Evolutionary conservation across 2,113 vertebrate genomes (phyloP), one percentile per base, ranked within the genome.

Genomic region (Euleptes europaea): DNA sequence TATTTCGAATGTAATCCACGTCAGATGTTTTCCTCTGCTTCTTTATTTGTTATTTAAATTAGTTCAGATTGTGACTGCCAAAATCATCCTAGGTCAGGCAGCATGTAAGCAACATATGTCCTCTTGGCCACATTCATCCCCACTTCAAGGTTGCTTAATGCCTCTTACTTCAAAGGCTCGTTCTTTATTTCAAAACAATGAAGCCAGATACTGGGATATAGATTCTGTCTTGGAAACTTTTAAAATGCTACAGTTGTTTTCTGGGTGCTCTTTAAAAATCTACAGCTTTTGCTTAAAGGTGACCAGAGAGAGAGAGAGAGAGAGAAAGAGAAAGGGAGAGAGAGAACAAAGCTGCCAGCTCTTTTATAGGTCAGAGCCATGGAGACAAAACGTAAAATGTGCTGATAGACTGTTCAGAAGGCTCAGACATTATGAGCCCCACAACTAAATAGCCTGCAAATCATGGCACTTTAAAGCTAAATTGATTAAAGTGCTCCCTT

Each of bases 31-130:
- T 19, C 12, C 35, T 44, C 47, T 71, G 47, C 75, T 19, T 40
- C 82, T 83, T 83, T n/a, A 83, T 81, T 69, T 70, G 65, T 71
- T 44, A 74, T 44, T 83, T 44, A 65, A 83, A 83, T 83, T 74
- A 83, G 28, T 74, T 63, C 63, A 84, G 73, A 21, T 51, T 35
- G 8, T 65, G n/a, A 65, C n/a, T 83, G 82, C 82, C 71, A 82
- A 73, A 26, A 57, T 82, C 11, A 67, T 66, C 31, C 28, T 66
- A 66, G 60, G 35, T 49, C 21, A 75, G 40, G 44, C 21, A 80
- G 14, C 78, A 44, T 35, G 42, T 44, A 57, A 83, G 23, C 10
- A 66, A 73, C 42, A 47, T 47, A 65, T 21, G 21, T 28, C 21
- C 69, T 74, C 28, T 70, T 33, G 15, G 26, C 13, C 51, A 33